Evolutionary conservation across 2,113 vertebrate species (phyloP), one percentile per base, ranked within the genome.

Genomic region (Muntiacus muntjak): DNA sequence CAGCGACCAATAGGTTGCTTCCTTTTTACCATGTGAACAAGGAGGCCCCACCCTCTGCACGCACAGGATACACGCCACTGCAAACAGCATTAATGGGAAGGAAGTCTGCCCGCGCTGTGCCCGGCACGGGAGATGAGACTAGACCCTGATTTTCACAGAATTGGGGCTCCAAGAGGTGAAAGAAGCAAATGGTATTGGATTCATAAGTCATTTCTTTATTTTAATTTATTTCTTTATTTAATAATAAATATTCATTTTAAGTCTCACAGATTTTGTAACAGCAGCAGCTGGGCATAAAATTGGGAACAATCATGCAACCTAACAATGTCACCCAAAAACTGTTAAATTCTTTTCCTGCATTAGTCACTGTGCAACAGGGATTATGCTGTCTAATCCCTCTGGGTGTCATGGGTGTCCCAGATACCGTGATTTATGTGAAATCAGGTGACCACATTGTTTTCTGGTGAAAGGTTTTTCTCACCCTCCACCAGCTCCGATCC

Each of bases 211-310:
- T 76, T 89, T 43, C 79, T 94, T 95, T 87, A 94, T 96, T 96
- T 96, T 86, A 92, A 90, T 85, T 36, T 36, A 36, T 36, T 36
- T 36, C 36, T 36, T 36, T 36, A 36, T 36, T 36, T 36, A 36
- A 87, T 76, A 79, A 94, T 89, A 95, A 96, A 89, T 85, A 97
- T 64, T 87, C 89, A 84, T 74, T 91, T 93, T 58, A 94, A 81
- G 84, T 89, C 43, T 95, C 50, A 64, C 11, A 12, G 58, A 86
- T 71, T 89, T 88, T 87, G 15, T 92, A 92, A 64, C 62, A 91
- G 1, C 30, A 90, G 2, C 7, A 91, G 17, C 67, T 95, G 28
- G 47, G 92, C 76, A 97, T 92, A 90, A 97, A 95, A 95, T 83
- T 82, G 60, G 19, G 7, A 92, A 87, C 17, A 89, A 62, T 87